A percentile compares a stretch with the other conserved stretches of the same genome.
Evolutionary conservation across 2,797 vertebrate species (phyloP).

Genomic region (Lepilemur septentrionalis): DNA sequence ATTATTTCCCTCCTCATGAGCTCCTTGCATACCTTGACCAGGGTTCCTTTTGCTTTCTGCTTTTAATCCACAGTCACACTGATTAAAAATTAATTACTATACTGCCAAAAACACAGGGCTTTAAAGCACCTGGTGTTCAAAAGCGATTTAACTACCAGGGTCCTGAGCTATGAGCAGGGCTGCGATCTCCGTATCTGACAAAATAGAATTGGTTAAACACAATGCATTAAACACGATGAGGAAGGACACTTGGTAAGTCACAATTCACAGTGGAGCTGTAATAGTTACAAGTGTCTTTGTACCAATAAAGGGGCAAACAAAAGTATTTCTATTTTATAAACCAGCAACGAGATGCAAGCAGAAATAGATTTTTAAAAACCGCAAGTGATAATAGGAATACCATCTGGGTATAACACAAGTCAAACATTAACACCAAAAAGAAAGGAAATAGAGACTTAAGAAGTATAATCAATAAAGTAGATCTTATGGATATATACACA

Average conservation of each 20-base stretch:
- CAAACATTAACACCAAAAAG: neutral
- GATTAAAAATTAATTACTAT: neutral
- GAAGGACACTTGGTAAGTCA: fast-evolving
- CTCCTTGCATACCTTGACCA: neutral
- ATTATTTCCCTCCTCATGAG: neutral
- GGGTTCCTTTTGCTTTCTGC: neutral
- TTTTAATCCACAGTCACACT: neutral
- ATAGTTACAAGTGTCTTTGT: no score
- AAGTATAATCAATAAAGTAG: neutral
- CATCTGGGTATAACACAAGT: neutral
- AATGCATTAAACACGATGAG: fast-evolving
- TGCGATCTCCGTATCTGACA: neutral
- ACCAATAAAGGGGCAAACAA: neutral
- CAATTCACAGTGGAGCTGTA: fast-evolving
- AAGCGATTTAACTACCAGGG: neutral
- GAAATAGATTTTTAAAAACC: neutral
- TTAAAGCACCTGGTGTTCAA: neutral
- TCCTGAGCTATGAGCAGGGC: neutral
- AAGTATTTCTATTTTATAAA: no score
- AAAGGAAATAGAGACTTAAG: neutral
- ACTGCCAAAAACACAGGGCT: neutral
- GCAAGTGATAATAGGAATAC: fast-evolving
- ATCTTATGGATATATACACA: neutral
- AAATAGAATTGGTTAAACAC: neutral
- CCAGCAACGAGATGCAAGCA: fast-evolving